Evolutionary conservation across 2,797 vertebrate genomes (phyloP).

Genomic region (Enteromius radiatus): DNA sequence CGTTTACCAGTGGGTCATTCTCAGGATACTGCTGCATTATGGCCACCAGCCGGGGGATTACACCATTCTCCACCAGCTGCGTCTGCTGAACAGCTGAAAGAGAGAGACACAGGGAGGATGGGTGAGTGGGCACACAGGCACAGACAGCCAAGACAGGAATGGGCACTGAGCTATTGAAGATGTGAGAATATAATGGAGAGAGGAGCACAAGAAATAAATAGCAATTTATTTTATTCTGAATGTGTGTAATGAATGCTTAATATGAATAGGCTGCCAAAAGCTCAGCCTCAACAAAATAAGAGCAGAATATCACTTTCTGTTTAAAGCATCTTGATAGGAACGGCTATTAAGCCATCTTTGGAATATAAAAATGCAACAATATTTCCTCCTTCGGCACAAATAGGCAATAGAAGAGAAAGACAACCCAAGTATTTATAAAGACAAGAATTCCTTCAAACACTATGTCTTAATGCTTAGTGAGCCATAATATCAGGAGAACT

Average conservation of each 20-base stretch:
- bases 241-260: conserved; percentile 4
- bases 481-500: not conserved
- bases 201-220: conserved; percentile 14
- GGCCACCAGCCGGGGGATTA: conserved; percentile 83
- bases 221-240: conserved; percentile 7
- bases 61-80: conserved; percentile 82
- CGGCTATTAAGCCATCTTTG: not conserved
- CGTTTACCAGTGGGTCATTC: conserved; percentile 86
- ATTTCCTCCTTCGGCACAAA: not conserved
- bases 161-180: conserved; percentile 18
- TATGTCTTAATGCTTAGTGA: not conserved
- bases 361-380: not conserved
- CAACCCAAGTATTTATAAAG: conserved; percentile 1
- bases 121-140: not conserved
- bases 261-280: not conserved
- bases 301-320: not conserved
- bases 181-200: conserved; percentile 8
- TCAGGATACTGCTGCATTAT: conserved; percentile 84
- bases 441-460: not conserved
- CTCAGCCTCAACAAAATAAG: not conserved
- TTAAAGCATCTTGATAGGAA: not conserved
- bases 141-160: conserved; percentile 21
- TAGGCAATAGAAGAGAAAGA: conserved; percentile 19
- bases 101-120: conserved; percentile 14
- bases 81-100: conserved; percentile 84